Conservation (phyloP, 1,140 invertebrate genomes). For the Drosophila mayri region DNA sequence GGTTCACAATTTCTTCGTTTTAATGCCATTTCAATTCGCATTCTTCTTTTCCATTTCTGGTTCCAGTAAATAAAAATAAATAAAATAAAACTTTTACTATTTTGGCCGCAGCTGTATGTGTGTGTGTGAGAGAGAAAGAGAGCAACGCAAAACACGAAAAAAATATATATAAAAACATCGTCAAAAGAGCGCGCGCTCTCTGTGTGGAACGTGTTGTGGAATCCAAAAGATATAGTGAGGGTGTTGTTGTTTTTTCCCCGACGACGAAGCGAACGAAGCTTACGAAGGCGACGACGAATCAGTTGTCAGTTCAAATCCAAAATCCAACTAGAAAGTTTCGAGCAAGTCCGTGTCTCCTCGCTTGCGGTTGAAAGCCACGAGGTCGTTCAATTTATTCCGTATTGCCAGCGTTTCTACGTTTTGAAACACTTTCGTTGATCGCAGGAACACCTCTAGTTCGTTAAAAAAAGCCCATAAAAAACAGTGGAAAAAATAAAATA, state of each 20-base stretch:
- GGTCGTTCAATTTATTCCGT: conserved; percentile 66
- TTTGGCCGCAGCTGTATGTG: conserved; percentile 18
- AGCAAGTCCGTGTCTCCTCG: conserved; percentile 77
- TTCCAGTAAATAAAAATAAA: conserved; percentile 1
- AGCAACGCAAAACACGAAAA: conserved; percentile 9
- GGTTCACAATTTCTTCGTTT: neutral
- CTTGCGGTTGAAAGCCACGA: conserved; percentile 85
- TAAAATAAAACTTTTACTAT: conserved; percentile 21
- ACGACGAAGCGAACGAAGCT: conserved; percentile 16
- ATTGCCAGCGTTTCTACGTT: conserved; percentile 38
- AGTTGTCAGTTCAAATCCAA: conserved; percentile 84
- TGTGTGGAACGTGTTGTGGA: conserved; percentile 54
- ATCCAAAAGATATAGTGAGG: conserved; percentile 44
- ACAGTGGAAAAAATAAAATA: conserved; percentile 25
- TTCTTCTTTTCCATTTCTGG: conserved; percentile 10
- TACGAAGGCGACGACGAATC: conserved; percentile 66
- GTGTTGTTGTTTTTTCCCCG: conserved; percentile 10
- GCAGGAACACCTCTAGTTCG: neutral
- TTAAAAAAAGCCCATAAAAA: conserved; percentile 9
- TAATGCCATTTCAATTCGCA: neutral
- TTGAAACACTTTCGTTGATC: conserved; percentile 15
- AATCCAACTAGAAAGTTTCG: conserved; percentile 84
- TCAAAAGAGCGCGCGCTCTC: conserved; percentile 20
- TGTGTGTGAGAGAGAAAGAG: conserved; percentile 1
- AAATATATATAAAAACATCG: conserved; percentile 12